phyloP scores from a whole-genome alignment of 2,113 vertebrate genomes.

The Isichthys henryi region DNA sequence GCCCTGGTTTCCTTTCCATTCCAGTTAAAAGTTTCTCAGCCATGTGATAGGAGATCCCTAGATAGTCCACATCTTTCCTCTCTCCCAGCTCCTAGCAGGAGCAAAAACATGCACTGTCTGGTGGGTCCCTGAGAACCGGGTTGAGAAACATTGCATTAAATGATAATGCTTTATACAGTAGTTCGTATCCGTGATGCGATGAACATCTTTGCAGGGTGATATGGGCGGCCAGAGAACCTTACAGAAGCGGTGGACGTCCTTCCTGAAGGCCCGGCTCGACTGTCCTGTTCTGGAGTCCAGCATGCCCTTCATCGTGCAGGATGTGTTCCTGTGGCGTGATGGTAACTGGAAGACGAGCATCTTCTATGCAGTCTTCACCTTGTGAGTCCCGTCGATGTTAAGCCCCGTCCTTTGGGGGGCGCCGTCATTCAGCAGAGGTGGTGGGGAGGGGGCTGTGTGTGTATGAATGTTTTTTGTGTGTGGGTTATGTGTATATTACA shows the following conservation, averaged over 20 bases:
- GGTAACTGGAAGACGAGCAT: conserved; percentile 51
- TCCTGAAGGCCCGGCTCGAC: conserved; percentile 65
- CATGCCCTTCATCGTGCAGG: conserved; percentile 62
- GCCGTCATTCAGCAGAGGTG: too few relatives aligned
- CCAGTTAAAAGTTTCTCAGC: background rate
- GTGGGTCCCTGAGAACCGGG: background rate
- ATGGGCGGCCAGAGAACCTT: conserved; percentile 40
- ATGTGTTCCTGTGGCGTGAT: conserved; percentile 60
- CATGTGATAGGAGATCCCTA: background rate
- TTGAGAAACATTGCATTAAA: background rate
- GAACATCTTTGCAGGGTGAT: conserved; percentile 52
- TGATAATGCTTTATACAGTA: background rate
- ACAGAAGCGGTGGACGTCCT: conserved; percentile 67
- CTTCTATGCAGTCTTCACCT: conserved; percentile 64
- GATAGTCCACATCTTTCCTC: background rate
- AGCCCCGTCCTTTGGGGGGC: background rate
- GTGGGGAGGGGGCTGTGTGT: too few relatives aligned
- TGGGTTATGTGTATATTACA: background rate
- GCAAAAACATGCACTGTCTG: background rate
- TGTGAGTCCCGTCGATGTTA: conserved; percentile 47
- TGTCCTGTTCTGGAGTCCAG: conserved; percentile 55
- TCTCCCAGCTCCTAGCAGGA: background rate
- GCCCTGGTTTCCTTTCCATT: background rate
- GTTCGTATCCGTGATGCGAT: background rate
- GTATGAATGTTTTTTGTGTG: background rate